Base-by-base conservation (phyloP, 2,113 vertebrate species). In the Anseranas semipalmata region DNA sequence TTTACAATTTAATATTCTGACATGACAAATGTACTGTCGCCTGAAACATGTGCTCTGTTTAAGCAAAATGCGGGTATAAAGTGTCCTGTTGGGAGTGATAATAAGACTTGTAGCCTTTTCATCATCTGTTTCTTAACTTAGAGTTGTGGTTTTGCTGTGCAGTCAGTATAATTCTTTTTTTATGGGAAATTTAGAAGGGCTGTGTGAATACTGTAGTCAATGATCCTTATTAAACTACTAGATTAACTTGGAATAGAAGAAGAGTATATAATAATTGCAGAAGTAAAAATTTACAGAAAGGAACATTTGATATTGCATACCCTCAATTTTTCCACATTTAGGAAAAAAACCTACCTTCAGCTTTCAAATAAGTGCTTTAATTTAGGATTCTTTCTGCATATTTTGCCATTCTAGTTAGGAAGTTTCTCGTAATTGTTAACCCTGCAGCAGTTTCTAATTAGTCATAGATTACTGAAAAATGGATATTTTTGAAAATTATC, bases 81-180 rank as follows among this genome's bases (percentile, higher is more conserved):
- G 19, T 75, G 70, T 93, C 46, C 91, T 96, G 4, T 77, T 86
- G 94, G 90, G 96, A 93, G 68, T 48, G 84, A 68, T 88, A 96
- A 80, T 78, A 92, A 73, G 63, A 45, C 60, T 62, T 88, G n/a
- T 41, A 88, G 72, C 35, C 66, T 93, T 94, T 85, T 82, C 15
- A 45, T 96, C 19, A 39, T 66, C 35, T 81, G 16, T 85, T 97
- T 86, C 77, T 79, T 91, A 87, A 62, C 20, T 68, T 43, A 35
- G n/a, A 85, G 63, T 83, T 86, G 63, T 80, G 37, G 37, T 33
- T 79, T 95, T 56, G 22, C 62, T 8, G 6, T 76, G 43, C 14
- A 71, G 43, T 43, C 43, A 33, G 35, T 71, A 67, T 71, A 91
- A 93, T 56, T 70, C 10, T 53, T 70, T 67, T 93, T 89, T 50